Evolutionary conservation across 2,888 invertebrate genomes (phyloP).

Genomic region (Parnassius smintheus): DNA sequence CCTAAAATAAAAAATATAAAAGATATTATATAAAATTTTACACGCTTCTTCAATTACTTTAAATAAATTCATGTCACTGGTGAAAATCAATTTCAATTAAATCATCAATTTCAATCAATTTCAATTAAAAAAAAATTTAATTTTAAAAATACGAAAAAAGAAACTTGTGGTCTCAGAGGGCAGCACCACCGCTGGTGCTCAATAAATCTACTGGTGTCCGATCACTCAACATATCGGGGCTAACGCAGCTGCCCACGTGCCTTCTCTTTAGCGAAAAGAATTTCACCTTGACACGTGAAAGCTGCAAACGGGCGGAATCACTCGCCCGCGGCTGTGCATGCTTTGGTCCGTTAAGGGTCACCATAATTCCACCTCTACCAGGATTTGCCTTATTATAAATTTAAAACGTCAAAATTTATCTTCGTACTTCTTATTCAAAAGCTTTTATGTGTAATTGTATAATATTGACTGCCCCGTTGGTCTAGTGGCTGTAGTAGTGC

Average conservation of each 20-base stretch:
- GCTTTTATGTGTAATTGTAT: too few species aligned
- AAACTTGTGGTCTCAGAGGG: background rate
- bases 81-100: background rate
- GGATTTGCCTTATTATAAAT: background rate
- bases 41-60: too few species aligned
- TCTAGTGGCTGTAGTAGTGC: too few species aligned
- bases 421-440: too few species aligned
- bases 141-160: background rate
- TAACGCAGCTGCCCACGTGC: constrained; percentile 29
- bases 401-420: background rate
- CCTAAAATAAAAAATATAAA: too few species aligned
- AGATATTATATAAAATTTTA: too few species aligned
- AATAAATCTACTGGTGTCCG: constrained; percentile 23
- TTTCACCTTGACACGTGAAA: constrained; percentile 65
- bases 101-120: too few species aligned
- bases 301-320: constrained; percentile 38
- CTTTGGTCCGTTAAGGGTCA: constrained; percentile 6
- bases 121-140: background rate
- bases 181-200: background rate
- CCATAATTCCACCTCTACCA: background rate
- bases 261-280: constrained; percentile 42
- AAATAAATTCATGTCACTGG: too few species aligned
- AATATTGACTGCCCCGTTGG: too few species aligned
- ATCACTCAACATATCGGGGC: constrained; percentile 30
- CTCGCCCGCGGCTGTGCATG: constrained; percentile 9